Evolutionary conservation across 1,140 invertebrate genomes (phyloP).

Genomic region (Thrips palmi): DNA sequence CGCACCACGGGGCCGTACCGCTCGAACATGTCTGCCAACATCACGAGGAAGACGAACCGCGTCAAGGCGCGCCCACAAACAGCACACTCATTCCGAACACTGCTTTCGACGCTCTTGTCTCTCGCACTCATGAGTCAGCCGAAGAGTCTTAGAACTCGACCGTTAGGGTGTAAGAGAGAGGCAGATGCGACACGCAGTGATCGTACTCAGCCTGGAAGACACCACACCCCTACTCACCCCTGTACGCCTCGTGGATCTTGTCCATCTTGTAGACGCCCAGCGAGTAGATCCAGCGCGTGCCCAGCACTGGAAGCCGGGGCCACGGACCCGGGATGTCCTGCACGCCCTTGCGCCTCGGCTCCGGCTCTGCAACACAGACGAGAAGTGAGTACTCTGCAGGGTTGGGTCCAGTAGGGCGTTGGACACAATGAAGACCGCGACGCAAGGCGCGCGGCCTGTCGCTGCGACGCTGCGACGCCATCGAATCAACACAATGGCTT

Average conservation of each 20-base stretch:
- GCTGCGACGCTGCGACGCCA: too few relatives aligned
- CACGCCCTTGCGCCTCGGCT: too few relatives aligned
- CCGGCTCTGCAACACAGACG: too few relatives aligned
- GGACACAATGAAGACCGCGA: too few relatives aligned
- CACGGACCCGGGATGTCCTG: conserved; percentile 49
- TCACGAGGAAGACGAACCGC: background rate
- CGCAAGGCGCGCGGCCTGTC: too few relatives aligned
- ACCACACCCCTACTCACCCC: too few relatives aligned
- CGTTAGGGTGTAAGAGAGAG: conserved; percentile 12
- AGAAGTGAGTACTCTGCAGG: too few relatives aligned
- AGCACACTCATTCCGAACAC: too few relatives aligned
- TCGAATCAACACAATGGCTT: too few relatives aligned
- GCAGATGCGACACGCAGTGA: conserved; percentile 7
- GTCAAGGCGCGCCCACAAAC: conserved; percentile 4
- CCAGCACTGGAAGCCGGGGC: conserved; percentile 45
- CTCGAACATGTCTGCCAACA: conserved; percentile 36
- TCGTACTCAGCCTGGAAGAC: conserved; percentile 11
- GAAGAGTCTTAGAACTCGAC: conserved; percentile 1
- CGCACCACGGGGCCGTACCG: conserved; percentile 57
- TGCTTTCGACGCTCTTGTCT: too few relatives aligned
- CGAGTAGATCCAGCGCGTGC: conserved; percentile 61
- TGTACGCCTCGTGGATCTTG: conserved; percentile 61
- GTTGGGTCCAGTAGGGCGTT: too few relatives aligned
- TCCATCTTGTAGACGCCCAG: conserved; percentile 49
- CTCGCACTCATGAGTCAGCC: conserved; percentile 7